These are phyloP conservation scores for Prionchulus punctatus DNA, from an alignment of 2,888 invertebrate genomes.

Conservation along the genomic window DNA sequence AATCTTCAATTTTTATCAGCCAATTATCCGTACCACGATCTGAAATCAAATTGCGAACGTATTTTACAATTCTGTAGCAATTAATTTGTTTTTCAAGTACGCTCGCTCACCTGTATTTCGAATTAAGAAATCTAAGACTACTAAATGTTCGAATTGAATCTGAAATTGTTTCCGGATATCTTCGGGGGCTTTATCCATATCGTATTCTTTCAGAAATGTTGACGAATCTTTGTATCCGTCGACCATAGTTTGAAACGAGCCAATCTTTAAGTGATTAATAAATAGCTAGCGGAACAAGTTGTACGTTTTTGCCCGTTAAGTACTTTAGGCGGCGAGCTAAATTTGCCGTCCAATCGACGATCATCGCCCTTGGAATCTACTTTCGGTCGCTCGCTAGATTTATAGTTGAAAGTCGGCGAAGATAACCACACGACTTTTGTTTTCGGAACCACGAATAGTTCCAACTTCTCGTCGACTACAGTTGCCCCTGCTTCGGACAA, in stretches of 20 bases:
- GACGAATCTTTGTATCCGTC: constrained; percentile 94
- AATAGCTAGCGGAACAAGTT: no score
- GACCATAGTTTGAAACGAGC: constrained; percentile 94
- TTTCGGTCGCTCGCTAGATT: constrained; percentile 84
- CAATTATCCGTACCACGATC: constrained; percentile 99
- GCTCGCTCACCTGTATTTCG: constrained; percentile 57
- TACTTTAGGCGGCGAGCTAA: no score
- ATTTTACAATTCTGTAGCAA: constrained; percentile 4
- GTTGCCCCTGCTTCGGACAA: constrained; percentile 98
- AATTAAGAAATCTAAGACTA: constrained; percentile 95
- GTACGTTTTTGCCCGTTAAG: no score
- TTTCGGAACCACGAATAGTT: constrained; percentile 86
- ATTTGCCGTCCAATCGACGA: constrained; percentile 78
- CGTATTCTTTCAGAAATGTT: constrained; percentile 83
- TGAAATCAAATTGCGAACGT: constrained; percentile 20
- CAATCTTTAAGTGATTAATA: constrained; percentile 86
- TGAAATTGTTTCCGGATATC: constrained; percentile 64
- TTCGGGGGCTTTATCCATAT: constrained; percentile 58
- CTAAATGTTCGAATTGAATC: constrained; percentile 81
- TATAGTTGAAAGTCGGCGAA: constrained; percentile 95
- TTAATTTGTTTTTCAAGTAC: not conserved
- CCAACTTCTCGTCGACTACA: constrained; percentile 85
- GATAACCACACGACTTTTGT: constrained; percentile 89
- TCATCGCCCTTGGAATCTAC: constrained; percentile 40
- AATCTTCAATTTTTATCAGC: constrained; percentile 81